These are phyloP conservation scores for Drosophila sordidula DNA, from an alignment of 2,888 invertebrate species.

Conservation along the genomic window DNA sequence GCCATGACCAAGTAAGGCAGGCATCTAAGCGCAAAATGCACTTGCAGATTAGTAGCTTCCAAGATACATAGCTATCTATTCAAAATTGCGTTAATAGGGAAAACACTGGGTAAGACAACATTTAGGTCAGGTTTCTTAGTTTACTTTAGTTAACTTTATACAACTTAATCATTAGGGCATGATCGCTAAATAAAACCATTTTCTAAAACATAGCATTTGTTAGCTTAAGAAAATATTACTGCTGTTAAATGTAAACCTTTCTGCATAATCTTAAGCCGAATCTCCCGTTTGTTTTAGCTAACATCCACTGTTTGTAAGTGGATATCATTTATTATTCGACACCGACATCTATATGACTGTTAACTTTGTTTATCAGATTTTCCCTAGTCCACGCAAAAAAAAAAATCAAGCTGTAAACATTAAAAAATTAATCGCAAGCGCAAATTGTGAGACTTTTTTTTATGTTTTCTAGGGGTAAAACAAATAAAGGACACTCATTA, in stretches of 20 bases:
- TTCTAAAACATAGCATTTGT: no score
- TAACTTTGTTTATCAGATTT: neutral
- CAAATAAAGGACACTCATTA: slow-evolving; percentile 46
- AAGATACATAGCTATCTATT: neutral
- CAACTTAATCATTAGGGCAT: no score
- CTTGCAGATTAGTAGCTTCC: slow-evolving; percentile 11
- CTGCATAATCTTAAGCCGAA: neutral
- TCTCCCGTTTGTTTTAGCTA: neutral
- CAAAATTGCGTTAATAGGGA: neutral
- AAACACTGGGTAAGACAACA: neutral
- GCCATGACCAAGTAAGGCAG: neutral
- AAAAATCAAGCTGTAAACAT: slow-evolving; percentile 35
- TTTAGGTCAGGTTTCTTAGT: no score
- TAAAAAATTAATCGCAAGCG: slow-evolving; percentile 48
- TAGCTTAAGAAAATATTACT: no score
- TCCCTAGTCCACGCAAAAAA: neutral
- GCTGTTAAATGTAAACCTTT: no score
- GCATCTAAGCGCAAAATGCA: slow-evolving; percentile 4
- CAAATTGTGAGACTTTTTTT: slow-evolving; percentile 47
- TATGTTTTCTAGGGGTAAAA: slow-evolving; percentile 24
- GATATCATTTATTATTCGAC: neutral
- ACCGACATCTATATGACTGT: slow-evolving; percentile 7
- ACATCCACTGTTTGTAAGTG: no score
- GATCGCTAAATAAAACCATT: no score
- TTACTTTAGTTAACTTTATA: no score